Conservation (phyloP, 2,113 vertebrate species). For the Turdus rufiventris region DNA sequence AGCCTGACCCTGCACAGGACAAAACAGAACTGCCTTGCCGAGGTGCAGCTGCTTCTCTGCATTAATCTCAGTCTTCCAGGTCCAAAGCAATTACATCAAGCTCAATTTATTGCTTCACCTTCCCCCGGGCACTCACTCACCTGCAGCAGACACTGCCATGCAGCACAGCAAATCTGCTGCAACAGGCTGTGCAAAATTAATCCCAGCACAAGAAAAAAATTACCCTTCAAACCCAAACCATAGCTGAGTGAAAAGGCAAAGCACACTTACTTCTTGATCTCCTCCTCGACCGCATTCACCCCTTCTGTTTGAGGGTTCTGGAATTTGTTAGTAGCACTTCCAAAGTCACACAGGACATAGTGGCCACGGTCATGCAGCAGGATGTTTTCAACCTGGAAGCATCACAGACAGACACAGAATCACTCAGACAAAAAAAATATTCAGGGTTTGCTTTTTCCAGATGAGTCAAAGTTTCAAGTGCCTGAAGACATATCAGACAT, state of each 20-base stretch:
- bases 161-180: background rate
- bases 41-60: background rate
- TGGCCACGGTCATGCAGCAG: conserved; percentile 95
- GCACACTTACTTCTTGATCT: conserved; percentile 93
- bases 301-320: conserved; percentile 94
- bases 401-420: background rate
- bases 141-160: background rate
- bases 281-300: conserved; percentile 89
- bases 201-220: background rate
- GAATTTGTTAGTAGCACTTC: conserved; percentile 91
- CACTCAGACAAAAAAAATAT: background rate
- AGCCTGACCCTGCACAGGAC: background rate
- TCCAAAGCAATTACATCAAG: background rate
- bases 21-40: background rate
- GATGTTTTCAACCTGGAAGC: conserved; percentile 93
- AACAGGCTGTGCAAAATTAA: background rate
- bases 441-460: background rate
- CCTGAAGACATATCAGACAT: background rate
- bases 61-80: background rate
- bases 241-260: background rate
- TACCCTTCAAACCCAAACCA: background rate
- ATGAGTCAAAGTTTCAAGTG: background rate
- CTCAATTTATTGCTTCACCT: background rate
- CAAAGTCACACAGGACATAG: conserved; percentile 97
- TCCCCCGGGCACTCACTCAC: background rate